Evolutionary conservation across 2,797 vertebrate genomes (phyloP).

Genomic region (Epinephelus coioides): DNA sequence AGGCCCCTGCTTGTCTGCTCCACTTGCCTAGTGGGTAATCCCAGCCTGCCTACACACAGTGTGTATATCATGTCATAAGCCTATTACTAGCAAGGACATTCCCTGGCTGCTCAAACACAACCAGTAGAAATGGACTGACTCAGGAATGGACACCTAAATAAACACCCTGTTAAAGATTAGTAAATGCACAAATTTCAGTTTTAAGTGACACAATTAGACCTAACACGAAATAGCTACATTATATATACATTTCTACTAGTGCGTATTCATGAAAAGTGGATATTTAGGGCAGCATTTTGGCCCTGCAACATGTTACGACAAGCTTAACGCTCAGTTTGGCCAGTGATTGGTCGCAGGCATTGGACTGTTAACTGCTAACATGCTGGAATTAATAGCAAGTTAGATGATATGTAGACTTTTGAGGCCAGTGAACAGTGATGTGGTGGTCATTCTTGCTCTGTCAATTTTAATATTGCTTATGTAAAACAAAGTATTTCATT

Average conservation of each 20-base stretch:
- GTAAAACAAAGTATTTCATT: constrained; percentile 29
- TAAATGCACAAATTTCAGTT: constrained; percentile 4
- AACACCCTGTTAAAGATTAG: constrained; percentile 16
- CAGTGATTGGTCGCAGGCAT: constrained; percentile 1
- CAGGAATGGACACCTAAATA: constrained; percentile 4
- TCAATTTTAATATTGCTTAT: not conserved
- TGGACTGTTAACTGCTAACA: constrained; percentile 33
- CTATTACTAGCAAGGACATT: constrained; percentile 57
- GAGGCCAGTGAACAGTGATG: not conserved
- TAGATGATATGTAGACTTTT: constrained; percentile 12
- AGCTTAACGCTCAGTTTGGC: not conserved
- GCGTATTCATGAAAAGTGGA: not conserved
- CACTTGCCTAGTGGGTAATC: constrained; percentile 12
- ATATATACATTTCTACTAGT: not conserved
- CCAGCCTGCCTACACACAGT: constrained; percentile 11
- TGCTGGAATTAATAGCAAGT: constrained; percentile 4
- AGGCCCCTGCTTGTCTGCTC: constrained; percentile 27
- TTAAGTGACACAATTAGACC: not conserved
- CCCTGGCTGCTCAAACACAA: constrained; percentile 46
- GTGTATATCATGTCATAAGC: constrained; percentile 52
- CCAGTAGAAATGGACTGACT: constrained; percentile 4
- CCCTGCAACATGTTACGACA: constrained; percentile 31
- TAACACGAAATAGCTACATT: not conserved
- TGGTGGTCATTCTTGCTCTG: constrained; percentile 14
- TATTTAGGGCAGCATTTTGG: constrained; percentile 5